These are phyloP conservation scores for Watsonalla binaria DNA, from an alignment of 2,888 invertebrate species.

Conservation along the genomic window DNA sequence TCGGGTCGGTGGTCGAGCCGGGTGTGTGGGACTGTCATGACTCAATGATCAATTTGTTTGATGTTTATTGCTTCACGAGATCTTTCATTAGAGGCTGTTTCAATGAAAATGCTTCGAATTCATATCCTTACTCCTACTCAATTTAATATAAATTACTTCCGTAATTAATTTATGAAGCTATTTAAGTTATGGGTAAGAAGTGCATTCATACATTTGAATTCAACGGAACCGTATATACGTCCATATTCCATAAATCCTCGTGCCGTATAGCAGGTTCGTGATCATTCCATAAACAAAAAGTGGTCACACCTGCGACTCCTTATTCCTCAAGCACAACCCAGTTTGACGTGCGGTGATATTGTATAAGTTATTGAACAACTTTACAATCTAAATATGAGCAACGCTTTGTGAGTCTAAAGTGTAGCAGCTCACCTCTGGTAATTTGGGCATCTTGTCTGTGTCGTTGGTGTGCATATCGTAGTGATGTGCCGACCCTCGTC, in stretches of 20 bases:
- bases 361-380: no score
- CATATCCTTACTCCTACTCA: neutral
- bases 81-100: constrained; percentile 24
- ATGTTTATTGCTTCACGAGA: constrained; percentile 25
- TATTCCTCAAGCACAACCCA: neutral
- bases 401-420: neutral
- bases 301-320: no score
- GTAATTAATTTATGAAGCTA: neutral
- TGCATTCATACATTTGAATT: no score
- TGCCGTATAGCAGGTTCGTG: no score
- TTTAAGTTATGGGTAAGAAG: no score
- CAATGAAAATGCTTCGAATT: constrained; percentile 1
- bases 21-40: constrained; percentile 20
- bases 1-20: constrained; percentile 5
- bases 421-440: constrained; percentile 83
- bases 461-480: constrained; percentile 82
- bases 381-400: neutral
- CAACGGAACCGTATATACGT: no score
- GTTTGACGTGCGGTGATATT: neutral
- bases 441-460: constrained; percentile 85
- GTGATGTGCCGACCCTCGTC: constrained; percentile 89
- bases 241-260: no score
- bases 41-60: constrained; percentile 47
- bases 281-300: no score
- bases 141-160: neutral